Base-by-base conservation (phyloP, 2,888 invertebrate species). In the Deladenus siricidicola region DNA sequence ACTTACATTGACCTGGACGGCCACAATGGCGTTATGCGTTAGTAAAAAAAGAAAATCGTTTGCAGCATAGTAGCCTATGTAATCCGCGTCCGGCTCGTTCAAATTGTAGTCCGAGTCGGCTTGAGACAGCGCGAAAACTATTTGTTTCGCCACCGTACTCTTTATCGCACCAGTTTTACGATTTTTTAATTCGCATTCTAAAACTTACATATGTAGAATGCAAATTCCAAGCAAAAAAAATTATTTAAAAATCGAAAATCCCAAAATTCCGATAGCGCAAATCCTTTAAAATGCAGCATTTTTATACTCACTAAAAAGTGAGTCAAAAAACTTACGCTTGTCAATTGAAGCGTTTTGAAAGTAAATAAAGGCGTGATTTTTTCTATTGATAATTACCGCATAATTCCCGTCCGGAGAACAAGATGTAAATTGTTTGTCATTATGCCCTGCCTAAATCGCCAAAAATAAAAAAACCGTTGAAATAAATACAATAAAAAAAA, bases 351-450 rank as follows among this genome's bases (percentile, higher is more conserved):
- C 64, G 10, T 60, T 62, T 44, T 72, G 72, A 47, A 65, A 65
- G 58, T 71, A 72, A 24, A 73, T n/a, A 29, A 70, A 68, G 8
- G 67, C 62, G 24, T 69, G 69, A 48, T 71, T 67, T 30, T 42
- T 67, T 6, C 59, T 26, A 45, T 73, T 70, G 19, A 68, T 59
- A 23, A 73, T 65, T 3, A 60, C 57, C 8, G 70, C 70, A 49
- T 70, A 70, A 6, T 62, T 47, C 42, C 57, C 51, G 58, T 67
- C 57, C 19, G 70, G 69, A 17, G 69, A 58, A 56, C 63, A 63
- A 34, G 65, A 67, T 2, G 68, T 28, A 34, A 62, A 62, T 23
- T 45, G 56, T 24, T 56, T 60, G 17, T 59, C 58, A 10, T 60
- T 26, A 51, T 66, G 63, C 4, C 58, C 53, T 21, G 65, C 58